phyloP scores from a whole-genome alignment of 2,797 vertebrate species.

The Artibeus lituratus region DNA sequence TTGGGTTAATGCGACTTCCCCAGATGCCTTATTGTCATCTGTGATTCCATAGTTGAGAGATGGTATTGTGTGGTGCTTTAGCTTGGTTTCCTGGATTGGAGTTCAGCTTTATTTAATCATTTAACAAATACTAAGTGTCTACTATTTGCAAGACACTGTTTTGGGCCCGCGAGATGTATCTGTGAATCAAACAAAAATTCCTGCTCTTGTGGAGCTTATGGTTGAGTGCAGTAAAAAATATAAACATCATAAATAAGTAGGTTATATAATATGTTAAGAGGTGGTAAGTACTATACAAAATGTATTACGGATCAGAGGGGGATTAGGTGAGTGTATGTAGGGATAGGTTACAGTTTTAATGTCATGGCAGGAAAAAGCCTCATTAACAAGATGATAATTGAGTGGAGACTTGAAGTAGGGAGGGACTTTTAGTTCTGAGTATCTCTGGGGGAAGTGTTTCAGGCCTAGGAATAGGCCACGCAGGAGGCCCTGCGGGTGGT shows the following conservation, averaged over 20 bases:
- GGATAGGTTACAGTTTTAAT: background rate
- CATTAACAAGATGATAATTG: background rate
- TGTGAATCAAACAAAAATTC: background rate
- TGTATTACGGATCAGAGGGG: background rate
- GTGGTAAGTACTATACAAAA: background rate
- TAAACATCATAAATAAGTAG: background rate
- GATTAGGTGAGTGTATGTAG: background rate
- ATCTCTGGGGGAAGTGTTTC: background rate
- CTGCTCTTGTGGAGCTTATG: background rate
- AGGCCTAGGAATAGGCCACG: background rate
- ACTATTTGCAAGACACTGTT: background rate
- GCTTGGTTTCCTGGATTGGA: background rate
- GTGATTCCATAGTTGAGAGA: background rate
- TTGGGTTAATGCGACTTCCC: background rate
- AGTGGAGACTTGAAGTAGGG: background rate
- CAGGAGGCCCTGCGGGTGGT: background rate
- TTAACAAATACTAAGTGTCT: background rate
- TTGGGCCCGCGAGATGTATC: background rate
- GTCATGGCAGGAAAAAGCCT: background rate
- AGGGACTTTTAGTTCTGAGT: background rate
- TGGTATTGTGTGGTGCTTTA: background rate
- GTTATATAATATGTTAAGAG: background rate
- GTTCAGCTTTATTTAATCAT: background rate
- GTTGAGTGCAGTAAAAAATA: background rate
- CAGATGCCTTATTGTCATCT: background rate